Evolutionary conservation across 2,797 vertebrate species (phyloP), one percentile per base, ranked within the genome.

Genomic region (Manis javanica): DNA sequence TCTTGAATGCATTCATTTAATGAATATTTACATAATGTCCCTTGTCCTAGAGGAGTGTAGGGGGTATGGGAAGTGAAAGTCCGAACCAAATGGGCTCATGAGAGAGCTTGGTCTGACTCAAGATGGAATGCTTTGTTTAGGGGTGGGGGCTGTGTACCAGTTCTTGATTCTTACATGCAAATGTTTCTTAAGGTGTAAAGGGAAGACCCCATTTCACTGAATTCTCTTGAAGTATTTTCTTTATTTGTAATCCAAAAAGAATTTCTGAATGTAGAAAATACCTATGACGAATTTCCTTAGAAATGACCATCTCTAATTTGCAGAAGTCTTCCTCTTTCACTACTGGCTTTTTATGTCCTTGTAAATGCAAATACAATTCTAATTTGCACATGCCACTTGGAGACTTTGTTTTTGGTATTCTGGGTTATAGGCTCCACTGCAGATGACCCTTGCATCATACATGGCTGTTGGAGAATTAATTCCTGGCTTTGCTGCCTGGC

Each of bases 141-240:
- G 9, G n/a, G 15, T 31, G 4, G 5, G 26, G 21, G 2, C 6
- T 24, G 46, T 55, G n/a, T 14, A 21, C 29, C 39, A 14, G 49
- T 69, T 95, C 37, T 26, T 74, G 57, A 19, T 66, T 84, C 34
- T 92, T 72, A 81, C 5, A 37, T 78, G 31, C n/a, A 66, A 49
- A 5, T 26, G 37, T 64, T 59, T 90, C 85, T 79, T 57, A 42
- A 26, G n/a, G 31, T 86, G 1, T 82, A 31, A 77, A 91, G 61
- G 53, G 78, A 94, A 90, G 69, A 66, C 29, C 74, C 31, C 42
- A 15, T 46, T 94, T 91, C 55, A 15, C 75, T 85, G 1, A 93
- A 94, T 96, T 91, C 87, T 83, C 75, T 87, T 91, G 51, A 94
- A 91, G 61, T 69, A 23, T 78, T 95, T 55, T 93, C n/a, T 92